These are phyloP conservation scores for Lordiphosa andalusiaca DNA, from an alignment of 2,888 invertebrate species.

Conservation along the genomic window DNA sequence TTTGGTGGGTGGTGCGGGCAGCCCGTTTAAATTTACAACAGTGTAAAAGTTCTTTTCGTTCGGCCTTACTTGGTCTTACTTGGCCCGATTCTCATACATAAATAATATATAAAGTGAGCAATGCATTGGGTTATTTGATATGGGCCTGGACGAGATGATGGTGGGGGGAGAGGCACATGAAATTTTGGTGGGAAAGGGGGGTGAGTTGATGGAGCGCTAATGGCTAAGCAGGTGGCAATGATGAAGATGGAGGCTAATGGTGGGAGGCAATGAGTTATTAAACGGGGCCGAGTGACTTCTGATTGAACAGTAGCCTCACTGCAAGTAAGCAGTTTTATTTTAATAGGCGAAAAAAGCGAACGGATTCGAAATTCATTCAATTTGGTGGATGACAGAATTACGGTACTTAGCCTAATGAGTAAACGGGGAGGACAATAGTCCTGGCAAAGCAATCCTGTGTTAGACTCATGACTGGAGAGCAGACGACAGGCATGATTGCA, in stretches of 20 bases:
- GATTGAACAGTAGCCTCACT: not conserved
- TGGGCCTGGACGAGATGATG: slow-evolving; percentile 1
- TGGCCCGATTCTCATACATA: slow-evolving; percentile 33
- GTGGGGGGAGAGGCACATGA: not conserved
- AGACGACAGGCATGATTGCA: no score
- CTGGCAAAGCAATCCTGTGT: no score
- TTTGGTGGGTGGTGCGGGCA: slow-evolving; percentile 14
- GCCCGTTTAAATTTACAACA: slow-evolving; percentile 26
- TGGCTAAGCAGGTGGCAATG: slow-evolving; percentile 30
- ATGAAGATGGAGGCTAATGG: slow-evolving; percentile 9
- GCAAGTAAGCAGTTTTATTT: no score
- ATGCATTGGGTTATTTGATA: slow-evolving; percentile 37
- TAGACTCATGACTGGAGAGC: no score
- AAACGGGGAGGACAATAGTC: no score
- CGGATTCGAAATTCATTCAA: no score
- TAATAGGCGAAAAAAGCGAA: no score
- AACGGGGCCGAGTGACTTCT: slow-evolving; percentile 2
- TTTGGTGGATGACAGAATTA: no score
- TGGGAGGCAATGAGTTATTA: slow-evolving; percentile 3
- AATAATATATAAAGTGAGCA: slow-evolving; percentile 43
- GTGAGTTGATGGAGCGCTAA: slow-evolving; percentile 16
- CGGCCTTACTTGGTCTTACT: slow-evolving; percentile 8
- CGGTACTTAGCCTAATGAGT: no score
- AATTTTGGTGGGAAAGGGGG: no score
- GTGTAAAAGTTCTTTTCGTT: slow-evolving; percentile 12